These are phyloP conservation scores for Paragorgia papillata DNA, from an alignment of 92 coral and sea anemone species.

Conservation along the genomic window DNA sequence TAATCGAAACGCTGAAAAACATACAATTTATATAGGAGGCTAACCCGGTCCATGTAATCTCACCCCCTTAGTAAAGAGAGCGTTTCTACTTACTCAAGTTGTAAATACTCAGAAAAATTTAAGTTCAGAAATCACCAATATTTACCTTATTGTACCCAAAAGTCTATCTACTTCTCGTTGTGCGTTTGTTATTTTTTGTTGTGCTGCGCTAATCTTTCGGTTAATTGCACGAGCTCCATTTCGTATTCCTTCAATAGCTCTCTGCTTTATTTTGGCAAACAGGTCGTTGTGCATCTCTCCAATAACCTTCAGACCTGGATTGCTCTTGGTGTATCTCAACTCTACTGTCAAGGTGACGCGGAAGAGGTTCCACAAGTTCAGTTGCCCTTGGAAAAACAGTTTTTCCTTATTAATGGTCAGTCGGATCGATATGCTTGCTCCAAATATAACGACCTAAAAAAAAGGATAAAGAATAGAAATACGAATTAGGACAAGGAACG, in stretches of 20 bases:
- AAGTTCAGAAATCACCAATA: no score
- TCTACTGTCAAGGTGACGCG: background rate
- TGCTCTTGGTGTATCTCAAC: background rate
- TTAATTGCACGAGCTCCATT: slow-evolving; percentile 11
- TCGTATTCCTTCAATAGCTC: slow-evolving; percentile 21
- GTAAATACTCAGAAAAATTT: no score
- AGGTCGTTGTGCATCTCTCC: slow-evolving; percentile 33
- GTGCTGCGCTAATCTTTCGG: slow-evolving; percentile 12
- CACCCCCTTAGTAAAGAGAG: no score
- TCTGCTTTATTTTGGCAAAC: slow-evolving; percentile 20
- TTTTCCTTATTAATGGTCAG: slow-evolving; percentile 6
- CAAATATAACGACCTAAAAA: slow-evolving; percentile 16
- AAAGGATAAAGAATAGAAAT: background rate
- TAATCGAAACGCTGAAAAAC: no score
- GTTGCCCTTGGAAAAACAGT: slow-evolving; percentile 17
- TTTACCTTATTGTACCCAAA: background rate
- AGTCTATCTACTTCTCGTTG: slow-evolving; percentile 3
- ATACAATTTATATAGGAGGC: no score
- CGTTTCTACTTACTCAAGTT: no score
- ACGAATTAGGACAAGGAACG: no score
- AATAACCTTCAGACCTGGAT: background rate
- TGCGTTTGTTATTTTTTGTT: background rate
- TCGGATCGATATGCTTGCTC: slow-evolving; percentile 19
- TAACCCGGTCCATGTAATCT: no score
- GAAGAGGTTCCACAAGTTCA: slow-evolving; percentile 33